A percentile compares a stretch with the other conserved stretches of the same genome.
Conservation (phyloP, 2,888 invertebrate genomes). For the Caenorhabditis drosophilae region DNA sequence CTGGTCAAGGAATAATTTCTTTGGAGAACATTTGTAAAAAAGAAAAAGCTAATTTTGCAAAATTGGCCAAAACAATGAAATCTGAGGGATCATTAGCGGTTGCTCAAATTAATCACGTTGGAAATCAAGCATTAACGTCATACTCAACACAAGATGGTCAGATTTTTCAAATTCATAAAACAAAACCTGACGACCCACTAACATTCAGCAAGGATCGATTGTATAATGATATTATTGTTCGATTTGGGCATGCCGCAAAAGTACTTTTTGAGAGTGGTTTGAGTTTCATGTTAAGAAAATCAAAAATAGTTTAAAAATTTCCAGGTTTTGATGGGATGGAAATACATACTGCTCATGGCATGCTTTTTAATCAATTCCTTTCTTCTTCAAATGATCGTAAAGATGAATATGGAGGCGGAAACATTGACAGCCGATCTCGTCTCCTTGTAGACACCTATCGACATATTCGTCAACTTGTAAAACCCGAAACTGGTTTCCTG, state of each 20-base stretch:
- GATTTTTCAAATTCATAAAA: too few relatives aligned
- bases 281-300: background rate
- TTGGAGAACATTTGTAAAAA: conserved; percentile 30
- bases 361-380: conserved; percentile 57
- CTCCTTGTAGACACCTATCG: conserved; percentile 49
- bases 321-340: conserved; percentile 58
- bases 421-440: conserved; percentile 50
- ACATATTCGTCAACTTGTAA: conserved; percentile 39
- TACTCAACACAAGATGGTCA: too few relatives aligned
- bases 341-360: conserved; percentile 59
- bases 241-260: conserved; percentile 37
- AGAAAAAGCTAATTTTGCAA: conserved; percentile 13
- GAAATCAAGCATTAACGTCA: background rate
- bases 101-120: conserved; percentile 44
- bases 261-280: conserved; percentile 24
- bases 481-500: conserved; percentile 42
- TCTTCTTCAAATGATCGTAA: conserved; percentile 47
- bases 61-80: conserved; percentile 29
- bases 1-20: conserved; percentile 49
- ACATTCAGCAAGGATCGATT: conserved; percentile 45
- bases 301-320: background rate
- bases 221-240: conserved; percentile 37
- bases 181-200: conserved; percentile 9
- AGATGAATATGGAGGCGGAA: conserved; percentile 55
- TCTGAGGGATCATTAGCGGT: conserved; percentile 45